Evolutionary conservation across 2,888 invertebrate genomes (phyloP), one percentile per base, ranked within the genome.

Genomic region (Xestobium rufovillosum): DNA sequence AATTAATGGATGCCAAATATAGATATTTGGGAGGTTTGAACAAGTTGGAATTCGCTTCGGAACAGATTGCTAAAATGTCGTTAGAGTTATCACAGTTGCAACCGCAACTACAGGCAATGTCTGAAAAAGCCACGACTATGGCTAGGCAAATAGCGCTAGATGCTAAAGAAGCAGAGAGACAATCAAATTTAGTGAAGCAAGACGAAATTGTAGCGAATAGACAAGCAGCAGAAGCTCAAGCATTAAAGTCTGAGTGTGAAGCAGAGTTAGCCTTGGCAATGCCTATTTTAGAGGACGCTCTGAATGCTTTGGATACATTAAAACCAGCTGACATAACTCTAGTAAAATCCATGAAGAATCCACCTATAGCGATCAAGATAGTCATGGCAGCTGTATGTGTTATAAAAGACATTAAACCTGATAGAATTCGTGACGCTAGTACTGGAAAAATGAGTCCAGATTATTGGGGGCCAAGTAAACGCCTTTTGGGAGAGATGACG

Each of bases 361-460:
- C 89, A 14, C 88, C 88, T 8, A 75, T 76, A 42, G 79, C 83
- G 10, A 79, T 89, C 1, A 88, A 87, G 61, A 62, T 88, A 38
- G 87, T 88, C 2, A 83, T 89, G 83, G 84, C 86, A 8, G 87
- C 86, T n/a, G 83, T 89, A n/a, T 89, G 88, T 59, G 83, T 89
- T 1, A 86, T 89, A 75, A 80, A 83, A 63, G 80, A 80, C 44
- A 70, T 87, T 31, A 77, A 78, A 50, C 83, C 87, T 1, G 86
- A 85, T 57, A 76, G 78, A 63, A 70, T 85, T 26, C 80, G 78
- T 13, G 85, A 87, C 65, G 80, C 84, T 9, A 56, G 69, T 34
- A 76, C 77, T 39, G 79, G 79, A 0, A 71, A 72, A 56, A 78
- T 80, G 73, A 76, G 80, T 4, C 62, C 80, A 26, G 89, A 90